These are phyloP conservation scores for Bergia sp. DNA, from an alignment of 92 coral and sea anemone genomes.

Conservation along the genomic window DNA sequence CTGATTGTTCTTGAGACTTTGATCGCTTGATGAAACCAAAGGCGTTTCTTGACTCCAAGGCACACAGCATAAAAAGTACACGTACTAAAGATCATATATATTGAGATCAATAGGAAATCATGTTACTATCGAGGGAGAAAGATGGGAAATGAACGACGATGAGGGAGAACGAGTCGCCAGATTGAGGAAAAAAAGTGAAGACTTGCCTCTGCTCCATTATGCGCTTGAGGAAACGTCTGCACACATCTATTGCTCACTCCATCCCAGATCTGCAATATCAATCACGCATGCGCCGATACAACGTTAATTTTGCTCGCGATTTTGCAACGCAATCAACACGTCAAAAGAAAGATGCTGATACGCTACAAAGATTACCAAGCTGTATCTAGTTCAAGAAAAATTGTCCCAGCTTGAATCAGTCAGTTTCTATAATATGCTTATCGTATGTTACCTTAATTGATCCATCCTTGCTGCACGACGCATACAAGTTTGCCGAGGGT, in stretches of 20 bases:
- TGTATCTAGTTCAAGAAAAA: neutral
- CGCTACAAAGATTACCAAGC: neutral
- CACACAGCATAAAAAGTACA: neutral
- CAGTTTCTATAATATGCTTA: too few relatives aligned
- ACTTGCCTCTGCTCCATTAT: constrained; percentile 90
- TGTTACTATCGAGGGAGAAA: neutral
- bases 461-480: constrained; percentile 97
- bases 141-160: neutral
- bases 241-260: constrained; percentile 97
- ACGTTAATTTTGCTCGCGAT: neutral
- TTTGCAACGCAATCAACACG: neutral
- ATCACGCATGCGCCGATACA: neutral
- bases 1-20: too few relatives aligned
- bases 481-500: constrained; percentile 86
- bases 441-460: constrained; percentile 76
- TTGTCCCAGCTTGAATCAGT: neutral
- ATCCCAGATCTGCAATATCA: constrained; percentile 85
- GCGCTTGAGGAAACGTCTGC: constrained; percentile 94
- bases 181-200: neutral
- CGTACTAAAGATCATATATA: too few relatives aligned
- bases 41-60: neutral
- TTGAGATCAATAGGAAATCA: neutral
- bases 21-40: too few relatives aligned
- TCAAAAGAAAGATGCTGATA: neutral
- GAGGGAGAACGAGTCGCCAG: neutral